Evolutionary conservation across 2,888 invertebrate species (phyloP), one percentile per base, ranked within the genome.

Genomic region (Sinelater perroti): DNA sequence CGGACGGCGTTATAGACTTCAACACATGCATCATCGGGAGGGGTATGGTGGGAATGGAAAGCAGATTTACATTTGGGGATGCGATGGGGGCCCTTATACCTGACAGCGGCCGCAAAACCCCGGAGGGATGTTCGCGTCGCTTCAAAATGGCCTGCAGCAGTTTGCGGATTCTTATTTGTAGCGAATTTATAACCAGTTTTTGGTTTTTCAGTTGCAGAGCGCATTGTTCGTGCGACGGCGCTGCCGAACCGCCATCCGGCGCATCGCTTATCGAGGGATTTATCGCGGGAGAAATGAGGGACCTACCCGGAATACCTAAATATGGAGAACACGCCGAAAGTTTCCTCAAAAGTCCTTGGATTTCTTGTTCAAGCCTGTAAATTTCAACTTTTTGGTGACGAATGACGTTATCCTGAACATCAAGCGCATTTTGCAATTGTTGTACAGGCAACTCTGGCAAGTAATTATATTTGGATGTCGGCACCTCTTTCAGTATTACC

Each of bases 21-120:
- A 63, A 49, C 6, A 62, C 51, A 57, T 56, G 56, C 56, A 57
- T 46, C 56, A 63, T 49, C 3, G 63, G 61, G 18, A 63, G 21
- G 2, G 63, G 63, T 36, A 62, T 35, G 17, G 45, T 53, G 33
- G 21, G 36, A 21, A 10, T 1, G 1, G 44, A 7, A 8, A 4
- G 3, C 3, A 10, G 2, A 3, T 8, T 17, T 38, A 7, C 6
- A 13, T 7, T 21, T 7, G 38, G 4, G 7, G 28, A 10, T 28
- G 28, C 5, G 28, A 28, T 28, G n/a, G n/a, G n/a, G n/a, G n/a
- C n/a, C n/a, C n/a, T n/a, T n/a, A n/a, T n/a, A n/a, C n/a, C n/a
- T n/a, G n/a, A n/a, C n/a, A n/a, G n/a, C n/a, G n/a, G n/a, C n/a
- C n/a, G n/a, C n/a, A n/a, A n/a, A n/a, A n/a, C n/a, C n/a, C n/a